Evolutionary conservation across 2,797 vertebrate species (phyloP), one percentile per base, ranked within the genome.

Genomic region (Halcyon chelicuti): DNA sequence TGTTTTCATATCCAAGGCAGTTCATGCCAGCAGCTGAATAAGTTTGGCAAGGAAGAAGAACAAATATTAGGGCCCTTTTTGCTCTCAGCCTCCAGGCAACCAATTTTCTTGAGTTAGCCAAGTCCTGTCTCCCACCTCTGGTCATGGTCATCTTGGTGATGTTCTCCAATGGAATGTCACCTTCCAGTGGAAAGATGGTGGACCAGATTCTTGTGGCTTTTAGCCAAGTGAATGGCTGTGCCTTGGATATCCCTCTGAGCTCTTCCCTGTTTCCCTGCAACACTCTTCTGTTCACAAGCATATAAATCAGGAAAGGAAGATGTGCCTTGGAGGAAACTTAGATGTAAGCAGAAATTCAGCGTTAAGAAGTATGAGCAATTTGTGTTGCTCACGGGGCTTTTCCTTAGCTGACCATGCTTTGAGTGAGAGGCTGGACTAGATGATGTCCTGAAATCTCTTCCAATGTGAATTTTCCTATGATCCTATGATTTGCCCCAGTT

Each of bases 21-120:
- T 68, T 75, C 76, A 22, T 92, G 88, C 93, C 95, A 97, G 80
- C 51, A 95, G 82, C 92, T 94, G 92, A 97, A 91, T 96, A 92
- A 95, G 88, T 88, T 78, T 84, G 70, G 73, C 88, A 94, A 90
- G 71, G 39, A 91, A 46, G 61, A 85, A 86, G 72, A 76, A 23
- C 4, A 58, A 86, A 35, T 37, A 16, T 40, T 39, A 58, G 46
- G 54, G 54, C 3, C 3, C 58, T 7, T 93, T 63, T 62, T 85
- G n/a, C 68, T 79, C 47, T 78, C 40, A 62, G 51, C 62, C 26
- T 77, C 31, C 20, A 87, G 52, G 47, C 40, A 54, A 61, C 23
- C 40, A 28, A 0, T 14, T 40, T 40, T 49, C 46, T 66, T 67
- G 20, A 46, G 40, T 3, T n/a, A 66, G 66, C 18, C 70, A 23